Evolutionary conservation across 1,140 invertebrate genomes (phyloP).

Genomic region (Papilio polyxenes): DNA sequence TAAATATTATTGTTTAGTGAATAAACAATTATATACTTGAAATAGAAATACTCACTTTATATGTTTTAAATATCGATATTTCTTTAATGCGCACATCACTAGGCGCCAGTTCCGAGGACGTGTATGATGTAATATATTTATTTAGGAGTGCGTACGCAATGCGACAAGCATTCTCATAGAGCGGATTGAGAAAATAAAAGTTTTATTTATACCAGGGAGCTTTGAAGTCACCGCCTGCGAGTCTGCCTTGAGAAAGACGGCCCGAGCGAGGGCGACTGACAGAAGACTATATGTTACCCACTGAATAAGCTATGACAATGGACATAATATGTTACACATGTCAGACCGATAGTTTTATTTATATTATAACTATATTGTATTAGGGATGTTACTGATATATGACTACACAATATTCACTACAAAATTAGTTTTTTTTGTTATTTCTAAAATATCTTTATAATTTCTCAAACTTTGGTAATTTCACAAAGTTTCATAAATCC

Average conservation of each 20-base stretch:
- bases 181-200: slow-evolving; percentile 30
- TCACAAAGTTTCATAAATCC: too few relatives aligned
- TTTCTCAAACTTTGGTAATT: too few relatives aligned
- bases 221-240: slow-evolving; percentile 22
- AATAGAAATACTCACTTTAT: not conserved
- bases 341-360: not conserved
- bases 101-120: slow-evolving; percentile 33
- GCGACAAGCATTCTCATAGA: slow-evolving; percentile 29
- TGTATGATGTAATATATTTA: slow-evolving; percentile 38
- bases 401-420: too few relatives aligned
- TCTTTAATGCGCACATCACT: not conserved
- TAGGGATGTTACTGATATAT: not conserved
- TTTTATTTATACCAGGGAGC: slow-evolving; percentile 16
- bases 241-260: slow-evolving; percentile 9
- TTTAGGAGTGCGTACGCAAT: slow-evolving; percentile 35
- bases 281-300: not conserved
- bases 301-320: not conserved
- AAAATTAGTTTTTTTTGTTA: too few relatives aligned
- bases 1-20: too few relatives aligned
- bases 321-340: slow-evolving; percentile 3
- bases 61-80: slow-evolving; percentile 2
- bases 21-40: not conserved
- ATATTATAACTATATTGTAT: not conserved
- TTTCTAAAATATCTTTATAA: too few relatives aligned
- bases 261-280: not conserved